Base-by-base conservation (phyloP, 1,140 invertebrate species). In the Zaprionus gabonicus region DNA sequence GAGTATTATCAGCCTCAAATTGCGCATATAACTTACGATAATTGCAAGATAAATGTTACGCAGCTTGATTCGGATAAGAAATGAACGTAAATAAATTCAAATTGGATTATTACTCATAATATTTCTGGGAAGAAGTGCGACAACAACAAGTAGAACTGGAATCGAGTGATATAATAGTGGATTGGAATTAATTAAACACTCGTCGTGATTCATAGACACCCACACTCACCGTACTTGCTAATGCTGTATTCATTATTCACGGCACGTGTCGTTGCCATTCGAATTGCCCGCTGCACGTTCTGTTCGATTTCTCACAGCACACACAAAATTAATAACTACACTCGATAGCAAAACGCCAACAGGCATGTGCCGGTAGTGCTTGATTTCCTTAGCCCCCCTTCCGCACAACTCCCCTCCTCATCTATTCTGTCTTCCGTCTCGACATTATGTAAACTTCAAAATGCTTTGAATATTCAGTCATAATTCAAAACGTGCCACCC, bases 181-280 rank as follows among this genome's bases (percentile, higher is more conserved):
- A 17, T 25, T 56, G 27, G 25, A 69, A 63, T 63, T 41, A 58
- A 74, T 74, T 49, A 36, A 25, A 36, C 7, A 57, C 41, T 75
- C 66, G 60, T 44, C 38, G 62, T 84, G 77, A 80, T 60, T 78
- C 77, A 84, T 69, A 41, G 51, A 57, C 58, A 44, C 41, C 72
- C 71, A 27, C 71, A 27, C 41, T 49, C n/a, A 25, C 62, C 49
- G 6, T n/a, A 57, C 9, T 64, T 49, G 65, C 58, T 84, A 66
- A 72, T 74, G 64, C 56, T 76, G 79, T 34, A 57, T 70, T 38
- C 46, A 79, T 86, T 34, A 57, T 70, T 38, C 46, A 56, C 51
- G 17, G 81, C 82, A 86, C 82, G 82, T 85, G 75, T 86, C 82
- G 58, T 76, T 68, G 55, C 75, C n/a, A 49, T 62, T 49, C 23